Percentiles rank a stretch among this genome's conserved stretches.
These are phyloP conservation scores for Burhinus bistriatus DNA, from an alignment of 2,113 vertebrate genomes.

Conservation along the genomic window DNA sequence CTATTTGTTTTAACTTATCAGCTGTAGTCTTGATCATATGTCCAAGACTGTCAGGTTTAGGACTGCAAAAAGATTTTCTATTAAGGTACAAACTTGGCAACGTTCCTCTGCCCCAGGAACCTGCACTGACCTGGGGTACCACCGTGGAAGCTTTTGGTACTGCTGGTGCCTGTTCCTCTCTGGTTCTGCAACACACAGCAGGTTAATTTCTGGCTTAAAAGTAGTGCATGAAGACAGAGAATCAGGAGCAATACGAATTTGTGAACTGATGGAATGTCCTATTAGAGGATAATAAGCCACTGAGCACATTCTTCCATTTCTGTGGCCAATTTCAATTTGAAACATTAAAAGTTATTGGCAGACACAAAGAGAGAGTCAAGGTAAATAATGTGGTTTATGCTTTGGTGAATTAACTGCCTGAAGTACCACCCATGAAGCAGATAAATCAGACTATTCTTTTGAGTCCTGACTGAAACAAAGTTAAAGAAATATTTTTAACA, in stretches of 20 bases:
- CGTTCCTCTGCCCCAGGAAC: not conserved
- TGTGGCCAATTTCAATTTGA: slow-evolving; percentile 63
- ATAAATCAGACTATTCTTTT: slow-evolving; percentile 33
- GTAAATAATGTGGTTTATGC: slow-evolving; percentile 39
- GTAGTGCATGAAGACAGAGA: not conserved
- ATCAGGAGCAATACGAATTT: not conserved
- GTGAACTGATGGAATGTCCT: not conserved
- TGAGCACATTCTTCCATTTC: slow-evolving; percentile 60
- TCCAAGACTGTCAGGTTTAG: not conserved
- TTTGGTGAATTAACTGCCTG: slow-evolving; percentile 37
- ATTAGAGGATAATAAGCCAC: slow-evolving; percentile 1
- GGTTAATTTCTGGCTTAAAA: not conserved
- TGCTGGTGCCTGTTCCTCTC: not conserved
- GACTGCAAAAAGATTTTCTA: not conserved
- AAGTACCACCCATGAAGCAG: slow-evolving; percentile 24
- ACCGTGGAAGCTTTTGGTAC: not conserved
- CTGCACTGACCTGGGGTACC: not conserved
- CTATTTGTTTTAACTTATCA: not conserved
- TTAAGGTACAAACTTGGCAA: not conserved
- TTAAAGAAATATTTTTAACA: slow-evolving; percentile 41
- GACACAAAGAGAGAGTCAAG: slow-evolving; percentile 41
- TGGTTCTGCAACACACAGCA: not conserved
- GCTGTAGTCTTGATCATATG: not conserved
- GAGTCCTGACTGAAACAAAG: slow-evolving; percentile 9
- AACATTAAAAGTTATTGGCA: slow-evolving; percentile 57